phyloP scores from a whole-genome alignment of 2,113 vertebrate species.

The Pan troglodytes region NHGRI_mPanTro3-v2.1_pri NC_072416.2:49343001-49343500 shows the following conservation, averaged over 20 bases:
- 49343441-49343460: too few relatives aligned
- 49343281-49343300: neutral
- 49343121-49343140: neutral
- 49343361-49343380: neutral
- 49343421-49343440: neutral
- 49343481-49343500: neutral
- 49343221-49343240: neutral
- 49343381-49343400: neutral
- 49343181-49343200: neutral
- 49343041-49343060: neutral
- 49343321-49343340: neutral
- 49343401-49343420: neutral
- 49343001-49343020: neutral
- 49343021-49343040: neutral
- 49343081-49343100: neutral
- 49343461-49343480: fast-evolving
- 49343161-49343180: neutral
- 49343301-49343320: neutral
- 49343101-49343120: neutral
- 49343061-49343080: neutral
- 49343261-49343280: neutral
- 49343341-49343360: neutral
- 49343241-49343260: neutral
- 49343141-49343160: neutral
- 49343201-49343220: too few relatives aligned